Percentiles rank a stretch among this genome's conserved stretches.
phyloP scores from a whole-genome alignment of 2,797 vertebrate species.

The Aulostomus chinensis region DNA sequence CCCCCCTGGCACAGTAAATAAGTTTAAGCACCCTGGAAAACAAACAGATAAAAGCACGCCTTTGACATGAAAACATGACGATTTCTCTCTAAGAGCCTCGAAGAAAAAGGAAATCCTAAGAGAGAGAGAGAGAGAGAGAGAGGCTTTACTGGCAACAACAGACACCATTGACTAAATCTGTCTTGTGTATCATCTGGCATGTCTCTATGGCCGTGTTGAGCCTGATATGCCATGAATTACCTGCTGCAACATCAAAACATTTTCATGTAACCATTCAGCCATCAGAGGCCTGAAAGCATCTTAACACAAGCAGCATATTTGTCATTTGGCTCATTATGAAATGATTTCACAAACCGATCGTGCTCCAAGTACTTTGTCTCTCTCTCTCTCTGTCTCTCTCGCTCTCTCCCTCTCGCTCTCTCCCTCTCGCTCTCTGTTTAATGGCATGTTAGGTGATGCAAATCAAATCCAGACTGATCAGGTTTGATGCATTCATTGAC shows the following conservation, averaged over 20 bases:
- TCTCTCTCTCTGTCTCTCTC: slow-evolving; percentile 6
- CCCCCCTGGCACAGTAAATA: slow-evolving; percentile 73
- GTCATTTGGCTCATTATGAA: slow-evolving; percentile 53
- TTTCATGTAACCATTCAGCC: slow-evolving; percentile 61
- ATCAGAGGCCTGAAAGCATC: slow-evolving; percentile 55
- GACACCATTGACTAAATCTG: slow-evolving; percentile 73
- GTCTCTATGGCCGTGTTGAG: slow-evolving; percentile 67
- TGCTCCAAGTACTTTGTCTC: slow-evolving; percentile 30
- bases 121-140: slow-evolving; percentile 65
- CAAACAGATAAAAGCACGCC: slow-evolving; percentile 77
- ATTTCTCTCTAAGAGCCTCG: slow-evolving; percentile 74
- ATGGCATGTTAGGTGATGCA: slow-evolving; percentile 55
- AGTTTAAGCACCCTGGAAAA: slow-evolving; percentile 78
- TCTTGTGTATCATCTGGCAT: slow-evolving; percentile 72
- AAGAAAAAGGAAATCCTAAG: slow-evolving; percentile 72
- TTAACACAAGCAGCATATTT: slow-evolving; percentile 42
- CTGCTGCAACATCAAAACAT: slow-evolving; percentile 69
- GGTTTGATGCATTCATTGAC: slow-evolving; percentile 62
- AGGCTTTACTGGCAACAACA: slow-evolving; percentile 70
- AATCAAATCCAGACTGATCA: slow-evolving; percentile 61
- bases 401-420: slow-evolving; percentile 12
- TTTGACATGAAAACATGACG: slow-evolving; percentile 79
- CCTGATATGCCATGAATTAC: slow-evolving; percentile 65
- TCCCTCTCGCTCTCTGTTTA: slow-evolving; percentile 28
- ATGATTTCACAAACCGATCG: slow-evolving; percentile 45